Percentiles rank a stretch among this genome's conserved stretches.
These are phyloP conservation scores for Epizoanthus scotinus DNA, from an alignment of 92 coral and sea anemone genomes.

Conservation along the genomic window DNA sequence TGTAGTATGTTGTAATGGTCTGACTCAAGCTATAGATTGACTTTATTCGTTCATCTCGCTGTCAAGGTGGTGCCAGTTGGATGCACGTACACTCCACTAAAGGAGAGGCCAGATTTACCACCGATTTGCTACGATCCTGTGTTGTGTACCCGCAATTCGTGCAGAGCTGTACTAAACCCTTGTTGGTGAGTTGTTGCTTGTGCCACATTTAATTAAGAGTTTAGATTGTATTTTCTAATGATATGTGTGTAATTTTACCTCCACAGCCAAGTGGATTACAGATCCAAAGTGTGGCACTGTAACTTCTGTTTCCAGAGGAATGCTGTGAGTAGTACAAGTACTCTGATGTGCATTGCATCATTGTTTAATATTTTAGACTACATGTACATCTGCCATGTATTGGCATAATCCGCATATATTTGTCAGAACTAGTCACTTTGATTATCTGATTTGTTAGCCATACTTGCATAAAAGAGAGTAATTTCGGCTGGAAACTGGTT, in stretches of 20 bases:
- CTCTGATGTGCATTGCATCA: constrained; percentile 1
- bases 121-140: constrained; percentile 99
- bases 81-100: constrained; percentile 90
- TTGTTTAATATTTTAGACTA: neutral
- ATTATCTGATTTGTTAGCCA: too few species aligned
- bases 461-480: neutral
- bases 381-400: too few species aligned
- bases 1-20: neutral
- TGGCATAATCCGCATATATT: neutral
- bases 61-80: constrained; percentile 96
- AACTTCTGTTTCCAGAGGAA: constrained; percentile 98
- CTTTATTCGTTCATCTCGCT: neutral
- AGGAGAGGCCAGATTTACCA: constrained; percentile 94
- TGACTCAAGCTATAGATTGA: too few species aligned
- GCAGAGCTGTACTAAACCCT: constrained; percentile 96
- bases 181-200: constrained; percentile 69
- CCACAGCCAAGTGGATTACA: constrained; percentile 95
- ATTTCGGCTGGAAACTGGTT: neutral
- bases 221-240: neutral
- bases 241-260: neutral
- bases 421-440: too few species aligned
- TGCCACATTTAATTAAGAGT: neutral
- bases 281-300: constrained; percentile 99
- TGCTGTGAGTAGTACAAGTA: constrained; percentile 72
- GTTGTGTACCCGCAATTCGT: constrained; percentile 90